Evolutionary conservation across 2,888 invertebrate species (phyloP).

Genomic region (Cistogaster globosa): DNA sequence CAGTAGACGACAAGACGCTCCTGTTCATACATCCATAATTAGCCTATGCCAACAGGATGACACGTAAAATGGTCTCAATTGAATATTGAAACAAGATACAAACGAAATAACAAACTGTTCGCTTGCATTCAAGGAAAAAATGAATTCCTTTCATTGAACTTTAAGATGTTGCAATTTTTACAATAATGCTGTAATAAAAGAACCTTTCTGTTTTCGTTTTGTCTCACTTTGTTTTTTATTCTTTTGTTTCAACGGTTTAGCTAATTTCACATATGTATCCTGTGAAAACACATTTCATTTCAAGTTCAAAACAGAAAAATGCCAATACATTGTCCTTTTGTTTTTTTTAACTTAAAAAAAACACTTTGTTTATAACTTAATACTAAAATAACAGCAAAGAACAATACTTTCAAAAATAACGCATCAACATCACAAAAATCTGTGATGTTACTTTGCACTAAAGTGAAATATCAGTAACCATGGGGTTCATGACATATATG

Average conservation of each 20-base stretch:
- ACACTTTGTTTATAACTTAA: conserved; percentile 11
- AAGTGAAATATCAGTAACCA: conserved; percentile 58
- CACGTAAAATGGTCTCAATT: too few species aligned
- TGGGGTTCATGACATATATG: conserved; percentile 65
- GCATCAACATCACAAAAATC: conserved; percentile 44
- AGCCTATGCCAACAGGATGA: too few species aligned
- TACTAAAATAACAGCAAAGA: conserved; percentile 3
- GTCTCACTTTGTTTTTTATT: too few species aligned
- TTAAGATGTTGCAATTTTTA: too few species aligned
- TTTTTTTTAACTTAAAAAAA: conserved; percentile 23
- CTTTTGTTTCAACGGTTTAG: neutral
- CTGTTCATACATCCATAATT: too few species aligned
- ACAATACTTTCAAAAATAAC: conserved; percentile 8
- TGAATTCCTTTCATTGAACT: too few species aligned
- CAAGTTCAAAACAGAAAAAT: neutral
- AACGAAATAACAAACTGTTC: too few species aligned
- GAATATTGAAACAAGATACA: too few species aligned
- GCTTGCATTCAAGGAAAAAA: too few species aligned
- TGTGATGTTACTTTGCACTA: conserved; percentile 56
- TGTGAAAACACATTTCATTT: conserved; percentile 1
- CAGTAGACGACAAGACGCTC: too few species aligned
- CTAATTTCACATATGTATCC: conserved; percentile 27
- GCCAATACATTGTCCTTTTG: conserved; percentile 17
- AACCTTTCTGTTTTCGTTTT: too few species aligned
- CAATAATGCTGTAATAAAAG: too few species aligned